Base-by-base conservation (phyloP, 2,797 vertebrate species). In the Falco peregrinus region DNA sequence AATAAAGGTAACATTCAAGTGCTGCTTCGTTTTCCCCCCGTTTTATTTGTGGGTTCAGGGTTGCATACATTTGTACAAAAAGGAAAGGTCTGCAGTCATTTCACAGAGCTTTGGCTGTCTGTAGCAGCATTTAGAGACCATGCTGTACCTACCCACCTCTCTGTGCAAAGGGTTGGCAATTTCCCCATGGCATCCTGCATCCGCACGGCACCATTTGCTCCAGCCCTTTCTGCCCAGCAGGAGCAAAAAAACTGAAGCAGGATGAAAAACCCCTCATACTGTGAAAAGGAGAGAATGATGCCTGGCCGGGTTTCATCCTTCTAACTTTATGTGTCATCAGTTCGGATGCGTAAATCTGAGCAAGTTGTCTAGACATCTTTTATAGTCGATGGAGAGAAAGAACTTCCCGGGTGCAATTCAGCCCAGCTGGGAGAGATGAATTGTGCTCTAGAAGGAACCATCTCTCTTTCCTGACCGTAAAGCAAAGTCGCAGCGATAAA, bases 361-460 rank as follows among this genome's bases (percentile, higher is more conserved):
- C 2, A 1, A 61, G 77, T 68, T 63, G 43, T 90, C 90, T 84
- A 87, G 87, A 45, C 5, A n/a, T 21, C 33, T 90, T 95, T 95
- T 90, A 16, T 31, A 60, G 89, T 6, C 8, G 3, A 35, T 67
- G 73, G 83, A 88, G 93, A 86, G 79, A 78, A 69, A 78, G 93
- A 96, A 86, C 64, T 81, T 94, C 87, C 95, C 50, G 3, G 56
- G 75, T 45, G 53, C 76, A 64, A 39, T 61, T 81, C 79, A 95
- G 85, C 79, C 85, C 96, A 96, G 91, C 85, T 91, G 93, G 94
- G 85, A 93, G 88, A 59, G 90, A 91, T 93, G 93, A 90, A 91
- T 81, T 47, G 73, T 71, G 88, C 91, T 95, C 81, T 86, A 59
- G 81, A 84, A 95, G 59, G 87, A 93, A 13, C 63, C 67, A 54